phyloP scores from a whole-genome alignment of 2,888 invertebrate genomes.

The Byasa hedistus region DNA sequence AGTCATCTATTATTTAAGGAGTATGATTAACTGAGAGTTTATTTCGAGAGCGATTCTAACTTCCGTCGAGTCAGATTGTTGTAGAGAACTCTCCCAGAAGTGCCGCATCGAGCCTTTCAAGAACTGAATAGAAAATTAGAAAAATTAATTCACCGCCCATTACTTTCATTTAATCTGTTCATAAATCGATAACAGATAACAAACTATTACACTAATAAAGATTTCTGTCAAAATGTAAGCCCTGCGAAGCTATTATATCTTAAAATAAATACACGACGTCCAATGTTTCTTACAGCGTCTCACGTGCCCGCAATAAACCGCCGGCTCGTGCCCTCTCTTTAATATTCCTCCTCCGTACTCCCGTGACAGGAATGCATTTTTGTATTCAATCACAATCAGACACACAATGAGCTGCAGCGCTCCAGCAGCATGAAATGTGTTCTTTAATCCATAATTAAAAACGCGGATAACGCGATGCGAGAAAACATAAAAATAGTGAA shows the following conservation, averaged over 20 bases:
- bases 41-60: constrained; percentile 4
- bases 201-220: too few species aligned
- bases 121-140: background rate
- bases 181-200: too few species aligned
- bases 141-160: too few species aligned
- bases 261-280: too few species aligned
- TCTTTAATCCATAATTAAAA: too few species aligned
- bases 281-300: background rate
- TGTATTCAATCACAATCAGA: constrained; percentile 3
- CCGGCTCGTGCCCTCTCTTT: constrained; percentile 7
- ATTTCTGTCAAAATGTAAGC: too few species aligned
- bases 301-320: constrained; percentile 5
- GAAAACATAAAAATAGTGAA: too few species aligned
- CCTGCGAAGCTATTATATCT: too few species aligned
- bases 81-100: constrained; percentile 5
- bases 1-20: background rate
- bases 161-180: too few species aligned
- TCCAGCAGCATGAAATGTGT: too few species aligned
- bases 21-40: background rate
- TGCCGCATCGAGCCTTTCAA: background rate
- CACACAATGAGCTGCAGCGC: too few species aligned
- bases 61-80: background rate
- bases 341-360: constrained; percentile 3
- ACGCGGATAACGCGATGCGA: too few species aligned
- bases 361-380: constrained; percentile 10